Conservation (phyloP, 2,797 vertebrate species). For the Acipenser ruthenus region DNA sequence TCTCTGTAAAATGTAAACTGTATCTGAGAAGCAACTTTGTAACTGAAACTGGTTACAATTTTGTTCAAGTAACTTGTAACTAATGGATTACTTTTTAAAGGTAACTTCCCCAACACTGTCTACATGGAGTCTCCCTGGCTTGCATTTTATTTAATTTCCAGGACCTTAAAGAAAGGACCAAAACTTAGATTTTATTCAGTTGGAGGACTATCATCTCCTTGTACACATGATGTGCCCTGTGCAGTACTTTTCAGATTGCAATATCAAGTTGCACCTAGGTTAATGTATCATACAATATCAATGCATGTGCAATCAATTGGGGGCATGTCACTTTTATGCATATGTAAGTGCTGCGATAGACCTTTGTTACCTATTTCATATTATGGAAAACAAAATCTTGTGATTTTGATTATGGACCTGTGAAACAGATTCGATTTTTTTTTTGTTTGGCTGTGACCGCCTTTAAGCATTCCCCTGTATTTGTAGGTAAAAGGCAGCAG, state of each 20-base stretch:
- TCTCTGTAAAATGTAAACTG: no score
- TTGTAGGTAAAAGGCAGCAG: conserved; percentile 33
- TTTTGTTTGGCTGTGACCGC: conserved; percentile 38
- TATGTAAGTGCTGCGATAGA: conserved; percentile 8
- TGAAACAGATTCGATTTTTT: conserved; percentile 51
- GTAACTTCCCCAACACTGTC: no score
- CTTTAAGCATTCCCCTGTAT: conserved; percentile 49
- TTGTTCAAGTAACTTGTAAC: no score
- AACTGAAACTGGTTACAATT: no score
- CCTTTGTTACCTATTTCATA: conserved; percentile 4
- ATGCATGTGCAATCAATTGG: background rate
- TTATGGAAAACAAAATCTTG: conserved; percentile 28
- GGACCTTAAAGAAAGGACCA: no score
- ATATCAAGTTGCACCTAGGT: no score
- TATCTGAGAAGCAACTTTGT: no score
- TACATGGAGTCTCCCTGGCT: no score
- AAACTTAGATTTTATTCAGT: no score
- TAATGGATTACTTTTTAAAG: no score
- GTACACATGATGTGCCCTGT: background rate
- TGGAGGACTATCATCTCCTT: no score
- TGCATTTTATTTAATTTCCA: no score
- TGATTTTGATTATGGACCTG: conserved; percentile 51
- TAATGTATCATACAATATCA: background rate
- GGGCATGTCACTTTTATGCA: background rate
- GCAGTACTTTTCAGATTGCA: background rate